Base-by-base conservation (phyloP, 1,140 invertebrate species). In the Cherax quadricarinatus region DNA sequence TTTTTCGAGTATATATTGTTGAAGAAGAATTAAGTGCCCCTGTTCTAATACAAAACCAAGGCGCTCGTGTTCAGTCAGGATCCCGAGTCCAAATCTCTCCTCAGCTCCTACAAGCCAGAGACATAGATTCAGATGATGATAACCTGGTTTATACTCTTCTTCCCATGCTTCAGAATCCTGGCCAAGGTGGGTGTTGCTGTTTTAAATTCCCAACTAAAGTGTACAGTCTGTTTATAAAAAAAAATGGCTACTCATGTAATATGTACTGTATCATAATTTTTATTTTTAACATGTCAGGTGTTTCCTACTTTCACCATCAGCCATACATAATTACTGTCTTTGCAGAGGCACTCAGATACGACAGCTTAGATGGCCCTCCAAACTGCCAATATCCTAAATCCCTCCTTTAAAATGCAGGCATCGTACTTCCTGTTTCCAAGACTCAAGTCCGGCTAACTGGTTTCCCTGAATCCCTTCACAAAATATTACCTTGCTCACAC, bases 121-220 rank as follows among this genome's bases (percentile, higher is more conserved):
- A 94, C 75, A 89, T 94, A 9, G 93, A 94, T 75, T 91, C 93
- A 16, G 80, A 88, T 66, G 92, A 94, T 85, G 92, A 91, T 14
- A 93, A 92, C 62, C 24, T 94, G 30, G 84, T 94, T 3, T 94
- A 86, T 73, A 86, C 92, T 57, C 86, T 94, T 53, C 83, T 91
- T 12, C 87, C 93, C 10, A 90, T 85, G 51, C 79, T 93, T n/a
- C 87, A 92, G 53, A 92, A 92, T 53, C 88, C 92, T 49, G 87
- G 87, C 21, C 87, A 93, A 30, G 88, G 92, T 93, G 57, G 79
- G 82, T 85, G 53, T 51, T 57, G 1, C 5, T 30, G 5, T 41
- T 87, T 49, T 75, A 70, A 21, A 75, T 10, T 57, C 14, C 30
- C 2, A 41, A 41, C 30, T 41, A 41, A 41, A 41, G 30, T 41